phyloP scores from a whole-genome alignment of 2,888 invertebrate genomes.

The Argyra leucocephala region DNA sequence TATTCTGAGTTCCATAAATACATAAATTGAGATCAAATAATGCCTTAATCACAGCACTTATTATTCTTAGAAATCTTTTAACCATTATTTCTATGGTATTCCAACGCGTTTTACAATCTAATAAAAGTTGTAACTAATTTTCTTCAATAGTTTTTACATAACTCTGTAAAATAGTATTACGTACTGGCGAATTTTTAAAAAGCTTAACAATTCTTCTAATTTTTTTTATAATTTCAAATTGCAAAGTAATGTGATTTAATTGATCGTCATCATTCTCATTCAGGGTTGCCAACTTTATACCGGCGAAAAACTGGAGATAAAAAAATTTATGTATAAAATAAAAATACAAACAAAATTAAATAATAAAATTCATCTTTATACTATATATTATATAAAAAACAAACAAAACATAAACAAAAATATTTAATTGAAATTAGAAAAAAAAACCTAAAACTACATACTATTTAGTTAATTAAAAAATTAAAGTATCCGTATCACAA shows the following conservation, averaged over 20 bases:
- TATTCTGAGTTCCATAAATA: neutral
- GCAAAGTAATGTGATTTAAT: no score
- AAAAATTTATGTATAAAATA: conserved; percentile 9
- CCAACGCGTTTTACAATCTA: conserved; percentile 14
- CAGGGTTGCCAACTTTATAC: conserved; percentile 9
- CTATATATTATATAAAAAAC: conserved; percentile 10
- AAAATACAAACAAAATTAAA: conserved; percentile 11
- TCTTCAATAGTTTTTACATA: neutral
- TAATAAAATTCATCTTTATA: conserved; percentile 10
- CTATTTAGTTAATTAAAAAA: conserved; percentile 8
- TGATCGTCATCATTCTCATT: neutral
- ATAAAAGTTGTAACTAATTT: conserved; percentile 11
- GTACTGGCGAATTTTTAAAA: neutral
- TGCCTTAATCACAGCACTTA: neutral
- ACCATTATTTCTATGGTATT: conserved; percentile 10
- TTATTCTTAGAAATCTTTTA: neutral
- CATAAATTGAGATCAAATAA: neutral
- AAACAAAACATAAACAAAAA: conserved; percentile 11
- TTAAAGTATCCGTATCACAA: conserved; percentile 9
- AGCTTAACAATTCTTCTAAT: conserved; percentile 7
- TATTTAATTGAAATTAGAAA: conserved; percentile 9
- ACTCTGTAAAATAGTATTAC: neutral
- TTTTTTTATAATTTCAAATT: neutral
- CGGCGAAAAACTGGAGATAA: conserved; percentile 7
- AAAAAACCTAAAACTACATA: conserved; percentile 11